Base-by-base conservation (phyloP, 2,888 invertebrate species). In the Lasioglossum morio region DNA sequence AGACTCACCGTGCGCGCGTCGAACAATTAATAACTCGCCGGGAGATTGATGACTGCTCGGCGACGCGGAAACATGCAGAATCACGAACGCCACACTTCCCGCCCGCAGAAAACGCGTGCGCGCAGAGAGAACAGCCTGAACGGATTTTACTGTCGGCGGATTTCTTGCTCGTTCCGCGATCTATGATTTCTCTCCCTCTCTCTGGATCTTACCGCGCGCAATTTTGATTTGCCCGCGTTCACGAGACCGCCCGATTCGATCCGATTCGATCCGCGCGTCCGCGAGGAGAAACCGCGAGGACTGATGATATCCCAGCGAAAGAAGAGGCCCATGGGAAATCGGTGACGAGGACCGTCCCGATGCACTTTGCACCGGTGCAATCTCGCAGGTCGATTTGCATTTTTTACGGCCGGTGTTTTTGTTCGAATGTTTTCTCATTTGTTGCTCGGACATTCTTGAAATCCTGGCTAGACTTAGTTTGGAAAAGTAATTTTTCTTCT, bases 61-160 rank as follows among this genome's bases (percentile, higher is more conserved):
- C 57, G 34, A 75, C 60, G 40, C 37, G 27, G 57, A 53, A 37
- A 74, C 34, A 74, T 57, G 73, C 48, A 74, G 30, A 74, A 74
- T 74, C 73, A 34, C 34, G 53, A 34, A 66, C 34, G 60, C 60
- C 60, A 30, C 60, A 7, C 27, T 60, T 60, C 60, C 14, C 60
- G 27, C 60, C 27, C 27, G 27, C 14, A 27, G 27, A 60, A 30
- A 60, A n/a, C n/a, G 14, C 27, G 27, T 27, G 60, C 60, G 60
- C 27, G 60, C 60, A 0, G 5, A 14, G n/a, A 60, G 27, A 60
- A 27, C 60, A 60, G 60, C 27, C 5, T 16, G 60, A 27, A 16
- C 27, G 60, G 60, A 60, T 27, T 14, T 1, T 27, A 60, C 14
- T 16, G 60, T 60, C 60, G 27, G 60, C 27, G 23, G 27, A 60